These are phyloP conservation scores for Agrochola lota DNA, from an alignment of 2,888 invertebrate genomes.

Conservation along the genomic window DNA sequence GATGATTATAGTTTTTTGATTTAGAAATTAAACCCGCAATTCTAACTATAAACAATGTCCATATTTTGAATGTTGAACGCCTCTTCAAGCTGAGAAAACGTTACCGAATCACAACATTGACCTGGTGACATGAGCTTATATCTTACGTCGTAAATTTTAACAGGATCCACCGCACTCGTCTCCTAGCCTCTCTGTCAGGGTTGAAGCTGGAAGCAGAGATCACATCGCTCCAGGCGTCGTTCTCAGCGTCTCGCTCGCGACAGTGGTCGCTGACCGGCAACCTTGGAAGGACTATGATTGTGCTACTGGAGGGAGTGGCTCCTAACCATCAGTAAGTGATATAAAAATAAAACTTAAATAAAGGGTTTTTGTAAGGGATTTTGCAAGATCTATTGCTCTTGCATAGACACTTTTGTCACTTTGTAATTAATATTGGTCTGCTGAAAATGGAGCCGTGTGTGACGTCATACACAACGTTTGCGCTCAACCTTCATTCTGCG, in stretches of 20 bases:
- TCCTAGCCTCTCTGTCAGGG: conserved; percentile 97
- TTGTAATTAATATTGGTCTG: neutral
- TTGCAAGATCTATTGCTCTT: neutral
- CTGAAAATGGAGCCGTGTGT: neutral
- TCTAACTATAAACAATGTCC: too few species aligned
- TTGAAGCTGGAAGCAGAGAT: conserved; percentile 98
- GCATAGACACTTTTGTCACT: neutral
- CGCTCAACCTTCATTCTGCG: neutral
- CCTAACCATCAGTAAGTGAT: conserved; percentile 96
- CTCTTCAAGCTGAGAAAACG: too few species aligned
- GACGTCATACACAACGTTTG: neutral
- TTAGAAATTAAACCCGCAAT: too few species aligned
- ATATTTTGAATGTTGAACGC: too few species aligned
- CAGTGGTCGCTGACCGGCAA: conserved; percentile 97
- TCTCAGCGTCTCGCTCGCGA: conserved; percentile 97
- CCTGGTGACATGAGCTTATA: neutral
- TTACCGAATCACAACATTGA: neutral
- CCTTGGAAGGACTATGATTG: conserved; percentile 97
- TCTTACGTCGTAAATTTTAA: neutral
- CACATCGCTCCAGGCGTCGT: conserved; percentile 96
- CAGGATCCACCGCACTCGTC: conserved; percentile 95
- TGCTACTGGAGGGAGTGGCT: conserved; percentile 96
- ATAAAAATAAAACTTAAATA: too few species aligned
- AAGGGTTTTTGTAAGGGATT: neutral
- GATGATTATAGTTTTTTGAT: too few species aligned